Base-by-base conservation (phyloP, 2,797 vertebrate species). In the Philypnodon macrostomus region DNA sequence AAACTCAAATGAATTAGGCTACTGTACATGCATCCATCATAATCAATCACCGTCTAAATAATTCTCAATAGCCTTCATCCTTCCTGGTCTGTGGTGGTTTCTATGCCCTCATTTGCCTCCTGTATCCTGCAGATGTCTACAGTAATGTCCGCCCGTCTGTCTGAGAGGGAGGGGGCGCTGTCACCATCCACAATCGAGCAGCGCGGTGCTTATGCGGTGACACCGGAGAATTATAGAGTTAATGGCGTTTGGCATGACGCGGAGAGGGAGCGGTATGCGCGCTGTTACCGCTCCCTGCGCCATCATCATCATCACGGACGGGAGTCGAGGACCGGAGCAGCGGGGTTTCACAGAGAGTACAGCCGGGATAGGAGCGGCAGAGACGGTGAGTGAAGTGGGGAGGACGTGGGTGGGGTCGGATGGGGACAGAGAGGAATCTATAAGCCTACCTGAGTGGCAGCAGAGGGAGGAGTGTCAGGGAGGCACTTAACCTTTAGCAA, bases 141-240 rank as follows among this genome's bases (percentile, higher is more conserved):
- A n/a, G n/a, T n/a, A n/a, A n/a, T n/a, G n/a, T n/a, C n/a, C n/a
- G n/a, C n/a, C n/a, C n/a, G n/a, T n/a, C n/a, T n/a, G n/a, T n/a
- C n/a, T n/a, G 21, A 23, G 21, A 6, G 83, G 79, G 75, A 73
- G 82, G 81, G 83, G 83, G 81, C 81, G 83, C 84, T 84, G 79
- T 86, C 76, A 74, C 80, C 71, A 74, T 73, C 47, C 65, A 70
- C 68, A 70, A 66, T 76, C 67, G 69, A 67, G 69, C 65, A 84
- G 78, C 73, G 73, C 67, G 69, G 70, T 63, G 76, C 79, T n/a
- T 79, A 80, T 81, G 78, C 73, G 63, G 76, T 82, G 77, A 81
- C 80, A 83, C 80, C 47, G 67, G 80, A 80, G 79, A 79, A 82
- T 82, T 77, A 80, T 77, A 80, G 83, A 80, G 83, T 83, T 83